phyloP scores from a whole-genome alignment of 2,797 vertebrate species.

The Sarcophilus harrisii region DNA sequence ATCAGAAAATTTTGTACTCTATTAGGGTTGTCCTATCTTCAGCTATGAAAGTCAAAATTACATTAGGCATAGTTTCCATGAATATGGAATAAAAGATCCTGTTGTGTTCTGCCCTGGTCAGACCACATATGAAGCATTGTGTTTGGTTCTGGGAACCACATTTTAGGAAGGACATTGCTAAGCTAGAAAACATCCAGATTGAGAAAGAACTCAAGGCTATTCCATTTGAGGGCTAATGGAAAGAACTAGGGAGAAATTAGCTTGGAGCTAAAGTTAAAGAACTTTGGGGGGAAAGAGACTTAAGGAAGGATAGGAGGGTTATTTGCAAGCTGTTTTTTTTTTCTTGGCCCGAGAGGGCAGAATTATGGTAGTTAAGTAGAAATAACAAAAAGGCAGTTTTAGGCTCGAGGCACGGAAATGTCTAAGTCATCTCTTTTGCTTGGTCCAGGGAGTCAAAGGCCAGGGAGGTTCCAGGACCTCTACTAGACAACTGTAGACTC shows the following conservation, averaged over 20 bases:
- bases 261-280: not conserved
- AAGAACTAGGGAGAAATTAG: not conserved
- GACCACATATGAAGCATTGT: not conserved
- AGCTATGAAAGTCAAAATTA: not conserved
- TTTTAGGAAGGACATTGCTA: not conserved
- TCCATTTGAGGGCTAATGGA: not conserved
- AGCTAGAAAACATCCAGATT: not conserved
- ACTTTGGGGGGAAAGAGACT: not conserved
- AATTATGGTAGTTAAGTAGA: not conserved
- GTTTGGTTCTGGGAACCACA: not conserved
- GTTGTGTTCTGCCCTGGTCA: not conserved
- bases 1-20: not conserved
- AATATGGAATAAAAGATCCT: not conserved
- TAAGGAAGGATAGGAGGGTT: not conserved
- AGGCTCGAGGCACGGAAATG: not conserved
- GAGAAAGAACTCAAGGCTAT: not conserved
- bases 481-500: not conserved
- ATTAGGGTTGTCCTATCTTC: not conserved
- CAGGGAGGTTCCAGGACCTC: not conserved
- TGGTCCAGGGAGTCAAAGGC: not conserved
- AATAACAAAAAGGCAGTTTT: not conserved
- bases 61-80: not conserved
- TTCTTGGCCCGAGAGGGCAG: conserved; percentile 31
- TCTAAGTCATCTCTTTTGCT: conserved; percentile 6
- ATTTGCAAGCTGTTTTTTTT: not conserved